A percentile compares a stretch with the other conserved stretches of the same genome.
These are phyloP conservation scores for Aplodontia rufa DNA, from an alignment of 2,113 vertebrate species.

Conservation along the genomic window DNA sequence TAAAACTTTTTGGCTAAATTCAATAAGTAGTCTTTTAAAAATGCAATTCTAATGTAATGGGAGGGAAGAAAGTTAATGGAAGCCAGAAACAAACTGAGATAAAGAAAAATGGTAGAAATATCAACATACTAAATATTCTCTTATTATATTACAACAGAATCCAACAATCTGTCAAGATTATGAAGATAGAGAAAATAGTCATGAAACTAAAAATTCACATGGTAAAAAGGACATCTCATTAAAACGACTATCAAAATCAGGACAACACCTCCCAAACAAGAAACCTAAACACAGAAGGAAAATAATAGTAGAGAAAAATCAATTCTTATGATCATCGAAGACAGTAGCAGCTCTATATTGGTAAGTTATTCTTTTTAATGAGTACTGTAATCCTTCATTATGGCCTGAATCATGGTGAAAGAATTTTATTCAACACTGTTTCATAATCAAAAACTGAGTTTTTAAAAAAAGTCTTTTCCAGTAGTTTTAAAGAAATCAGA, in stretches of 20 bases:
- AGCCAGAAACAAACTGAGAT: neutral
- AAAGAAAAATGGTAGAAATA: neutral
- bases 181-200: neutral
- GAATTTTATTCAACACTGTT: neutral
- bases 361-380: neutral
- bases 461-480: neutral
- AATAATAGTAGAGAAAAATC: neutral
- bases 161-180: neutral
- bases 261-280: neutral
- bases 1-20: neutral
- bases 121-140: neutral
- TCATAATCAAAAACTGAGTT: neutral
- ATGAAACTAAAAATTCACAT: neutral
- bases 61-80: neutral
- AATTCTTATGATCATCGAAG: neutral
- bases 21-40: neutral
- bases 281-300: neutral
- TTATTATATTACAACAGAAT: neutral
- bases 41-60: neutral
- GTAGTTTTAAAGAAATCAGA: conserved; percentile 1
- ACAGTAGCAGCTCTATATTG: neutral
- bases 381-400: neutral
- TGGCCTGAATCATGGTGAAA: neutral
- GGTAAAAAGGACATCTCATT: neutral
- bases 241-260: neutral